A percentile compares a stretch with the other conserved stretches of the same genome.
phyloP scores from a whole-genome alignment of 2,797 vertebrate genomes.

The Monodelphis domestica region DNA sequence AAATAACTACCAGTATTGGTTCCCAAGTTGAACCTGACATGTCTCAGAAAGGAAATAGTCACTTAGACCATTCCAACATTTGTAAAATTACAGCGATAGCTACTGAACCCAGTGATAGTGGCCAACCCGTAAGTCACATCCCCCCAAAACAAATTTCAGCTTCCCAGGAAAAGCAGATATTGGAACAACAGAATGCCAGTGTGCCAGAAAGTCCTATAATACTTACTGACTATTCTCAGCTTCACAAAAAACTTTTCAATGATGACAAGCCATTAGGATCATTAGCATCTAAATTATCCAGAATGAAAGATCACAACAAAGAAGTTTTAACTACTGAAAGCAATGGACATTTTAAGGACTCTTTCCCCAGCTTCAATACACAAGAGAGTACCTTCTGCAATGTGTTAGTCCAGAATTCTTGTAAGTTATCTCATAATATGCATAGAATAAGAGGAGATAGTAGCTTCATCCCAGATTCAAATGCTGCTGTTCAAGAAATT shows the following conservation, averaged over 20 bases:
- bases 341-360: slow-evolving; percentile 61
- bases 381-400: slow-evolving; percentile 43
- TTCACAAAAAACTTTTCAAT: slow-evolving; percentile 63
- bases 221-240: slow-evolving; percentile 72
- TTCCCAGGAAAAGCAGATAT: slow-evolving; percentile 58
- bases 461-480: slow-evolving; percentile 4
- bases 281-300: slow-evolving; percentile 90
- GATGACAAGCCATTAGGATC: slow-evolving; percentile 81
- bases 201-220: slow-evolving; percentile 65
- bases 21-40: slow-evolving; percentile 60
- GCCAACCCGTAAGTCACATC: slow-evolving; percentile 46
- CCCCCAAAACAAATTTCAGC: slow-evolving; percentile 61
- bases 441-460: slow-evolving; percentile 41
- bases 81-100: slow-evolving; percentile 56
- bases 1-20: slow-evolving; percentile 11
- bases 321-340: slow-evolving; percentile 53
- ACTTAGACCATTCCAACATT: neutral
- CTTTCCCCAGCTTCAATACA: slow-evolving; percentile 57
- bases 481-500: slow-evolving; percentile 15
- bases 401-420: slow-evolving; percentile 55
- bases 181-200: slow-evolving; percentile 61
- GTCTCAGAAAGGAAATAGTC: slow-evolving; percentile 59
- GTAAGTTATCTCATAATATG: slow-evolving; percentile 60
- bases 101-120: slow-evolving; percentile 55
- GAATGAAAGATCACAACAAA: slow-evolving; percentile 84